Conservation (phyloP, 2,888 invertebrate species). For the Caenorhabditis becei region DNA sequence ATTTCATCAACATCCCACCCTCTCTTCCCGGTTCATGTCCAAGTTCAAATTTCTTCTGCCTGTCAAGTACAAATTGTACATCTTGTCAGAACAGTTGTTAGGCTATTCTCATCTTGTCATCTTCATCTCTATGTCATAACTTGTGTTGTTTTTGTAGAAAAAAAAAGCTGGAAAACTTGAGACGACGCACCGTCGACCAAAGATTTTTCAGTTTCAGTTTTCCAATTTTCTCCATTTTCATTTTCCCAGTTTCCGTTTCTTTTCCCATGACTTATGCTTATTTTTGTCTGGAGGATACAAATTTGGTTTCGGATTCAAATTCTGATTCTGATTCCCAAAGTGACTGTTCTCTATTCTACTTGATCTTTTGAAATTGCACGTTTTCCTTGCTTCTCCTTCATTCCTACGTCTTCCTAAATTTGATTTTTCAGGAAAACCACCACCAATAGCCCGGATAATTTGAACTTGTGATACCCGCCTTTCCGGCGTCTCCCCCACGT, state of each 20-base stretch:
- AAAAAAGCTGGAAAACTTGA: not conserved
- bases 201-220: not conserved
- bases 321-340: too few species aligned
- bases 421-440: not conserved
- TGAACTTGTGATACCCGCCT: slow-evolving; percentile 13
- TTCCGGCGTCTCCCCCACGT: slow-evolving; percentile 20
- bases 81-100: too few species aligned
- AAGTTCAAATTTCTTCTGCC: not conserved
- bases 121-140: not conserved
- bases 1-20: too few species aligned
- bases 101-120: not conserved
- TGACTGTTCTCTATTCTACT: too few species aligned
- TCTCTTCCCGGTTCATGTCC: too few species aligned
- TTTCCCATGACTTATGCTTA: too few species aligned
- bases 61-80: not conserved
- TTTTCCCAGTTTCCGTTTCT: too few species aligned
- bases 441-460: not conserved
- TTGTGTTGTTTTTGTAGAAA: not conserved
- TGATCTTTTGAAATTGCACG: not conserved
- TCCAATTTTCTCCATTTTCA: too few species aligned
- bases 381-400: not conserved
- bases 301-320: too few species aligned
- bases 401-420: not conserved
- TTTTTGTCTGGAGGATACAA: too few species aligned
- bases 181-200: not conserved